Evolutionary conservation across 1,140 invertebrate species (phyloP), one percentile per base, ranked within the genome.

Genomic region (Ceratina australensis): DNA sequence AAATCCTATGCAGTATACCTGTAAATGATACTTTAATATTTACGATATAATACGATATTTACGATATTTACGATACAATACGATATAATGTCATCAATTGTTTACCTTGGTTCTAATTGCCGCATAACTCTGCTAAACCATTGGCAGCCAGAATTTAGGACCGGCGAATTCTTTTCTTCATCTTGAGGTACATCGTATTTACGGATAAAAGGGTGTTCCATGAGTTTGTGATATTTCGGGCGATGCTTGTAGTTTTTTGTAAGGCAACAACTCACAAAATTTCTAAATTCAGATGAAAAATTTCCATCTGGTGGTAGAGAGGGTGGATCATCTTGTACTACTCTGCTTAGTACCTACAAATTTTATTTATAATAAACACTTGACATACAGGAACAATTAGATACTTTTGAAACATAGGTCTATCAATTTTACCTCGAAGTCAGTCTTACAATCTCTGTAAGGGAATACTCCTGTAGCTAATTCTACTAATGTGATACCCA

Each of bases 401-500:
- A 18, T 33, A n/a, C 0, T 63, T 42, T 0, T 42, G 33, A 42
- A 42, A 18, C 16, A 10, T 8, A 24, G n/a, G 20, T 56, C 20
- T 65, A 24, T 1, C 64, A 42, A 20, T 59, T 80, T 76, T 81
- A 99, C 97, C 94, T 99, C 98, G 94, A 99, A 99, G 92, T 99
- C 98, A 89, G 97, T 98, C 91, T 97, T 97, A 92, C 98, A 99
- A 90, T 97, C 96, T 91, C 95, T 95, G 92, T 99, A 99, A 0
- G 98, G 98, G 92, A 97, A 98, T 79, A 95, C 95, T 76, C 96
- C 97, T 22, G 96, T 97, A 67, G 97, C 97, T 88, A 98, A 93
- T 94, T 98, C 98, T 82, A 99, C 97, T 87, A 99, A 93, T 63
- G 98, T 98, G 82, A 99, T 99, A 84, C 99, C 99, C 76, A 99